These are phyloP conservation scores for Okamejei kenojei DNA, from an alignment of 2,797 vertebrate species.

Conservation along the genomic window DNA sequence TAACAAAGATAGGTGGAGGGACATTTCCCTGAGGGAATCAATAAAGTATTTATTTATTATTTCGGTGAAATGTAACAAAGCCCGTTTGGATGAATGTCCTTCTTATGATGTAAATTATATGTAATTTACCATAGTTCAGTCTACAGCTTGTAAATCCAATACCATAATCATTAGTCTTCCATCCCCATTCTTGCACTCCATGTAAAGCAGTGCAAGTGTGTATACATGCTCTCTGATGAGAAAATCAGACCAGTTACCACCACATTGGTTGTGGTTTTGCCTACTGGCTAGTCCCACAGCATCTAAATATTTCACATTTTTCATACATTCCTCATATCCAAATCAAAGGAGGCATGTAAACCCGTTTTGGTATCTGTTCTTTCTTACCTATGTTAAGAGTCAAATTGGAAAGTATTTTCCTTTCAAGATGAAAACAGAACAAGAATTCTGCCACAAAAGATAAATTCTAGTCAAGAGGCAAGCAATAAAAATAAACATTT, in stretches of 20 bases:
- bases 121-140: background rate
- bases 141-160: background rate
- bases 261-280: background rate
- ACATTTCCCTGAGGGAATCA: too few species aligned
- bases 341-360: background rate
- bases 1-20: background rate
- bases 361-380: background rate
- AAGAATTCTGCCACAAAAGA: background rate
- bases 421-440: background rate
- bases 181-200: background rate
- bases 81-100: background rate
- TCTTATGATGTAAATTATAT: background rate
- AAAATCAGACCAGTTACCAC: background rate
- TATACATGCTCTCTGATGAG: background rate
- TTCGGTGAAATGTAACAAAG: background rate
- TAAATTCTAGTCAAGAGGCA: background rate
- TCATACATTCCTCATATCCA: background rate
- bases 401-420: background rate
- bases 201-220: background rate
- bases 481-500: background rate
- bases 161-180: background rate
- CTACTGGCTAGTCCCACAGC: background rate
- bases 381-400: background rate
- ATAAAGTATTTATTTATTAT: too few species aligned
- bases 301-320: constrained; percentile 9